Conservation (phyloP, 2,888 invertebrate genomes). For the Spisula subtruncata region DNA sequence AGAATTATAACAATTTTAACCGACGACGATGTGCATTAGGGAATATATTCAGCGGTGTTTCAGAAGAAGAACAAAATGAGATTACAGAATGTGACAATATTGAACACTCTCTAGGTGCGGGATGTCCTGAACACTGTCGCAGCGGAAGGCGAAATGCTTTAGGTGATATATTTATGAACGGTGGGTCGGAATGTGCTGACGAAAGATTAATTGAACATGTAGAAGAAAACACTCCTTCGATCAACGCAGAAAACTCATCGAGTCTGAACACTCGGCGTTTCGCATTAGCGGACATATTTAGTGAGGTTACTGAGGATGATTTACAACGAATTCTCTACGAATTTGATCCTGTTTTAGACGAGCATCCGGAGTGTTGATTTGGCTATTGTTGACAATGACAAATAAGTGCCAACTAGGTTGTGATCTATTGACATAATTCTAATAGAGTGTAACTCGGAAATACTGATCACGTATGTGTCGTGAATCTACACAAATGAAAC, state of each 20-base stretch:
- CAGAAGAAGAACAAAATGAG: neutral
- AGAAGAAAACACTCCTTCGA: neutral
- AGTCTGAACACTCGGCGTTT: slow-evolving; percentile 22
- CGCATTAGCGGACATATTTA: slow-evolving; percentile 49
- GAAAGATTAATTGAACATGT: neutral
- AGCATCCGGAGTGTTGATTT: neutral
- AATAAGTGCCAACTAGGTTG: neutral
- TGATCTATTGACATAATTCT: too few relatives aligned
- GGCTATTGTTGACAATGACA: neutral
- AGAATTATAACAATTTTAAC: neutral
- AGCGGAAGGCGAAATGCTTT: slow-evolving; percentile 17
- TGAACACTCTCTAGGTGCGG: too few relatives aligned
- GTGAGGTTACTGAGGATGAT: slow-evolving; percentile 41
- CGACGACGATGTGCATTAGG: neutral
- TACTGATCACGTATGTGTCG: too few relatives aligned
- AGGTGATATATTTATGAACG: slow-evolving; percentile 21
- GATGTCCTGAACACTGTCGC: neutral
- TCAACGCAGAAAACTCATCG: neutral
- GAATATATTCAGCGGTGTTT: slow-evolving; percentile 37
- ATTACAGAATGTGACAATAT: too few relatives aligned
- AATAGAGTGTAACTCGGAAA: too few relatives aligned
- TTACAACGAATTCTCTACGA: slow-evolving; percentile 14
- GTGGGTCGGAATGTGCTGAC: neutral
- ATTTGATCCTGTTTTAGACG: slow-evolving; percentile 5
- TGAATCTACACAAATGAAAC: too few relatives aligned